Conservation (phyloP, 2,113 vertebrate genomes). For the Columbina picui region DNA sequence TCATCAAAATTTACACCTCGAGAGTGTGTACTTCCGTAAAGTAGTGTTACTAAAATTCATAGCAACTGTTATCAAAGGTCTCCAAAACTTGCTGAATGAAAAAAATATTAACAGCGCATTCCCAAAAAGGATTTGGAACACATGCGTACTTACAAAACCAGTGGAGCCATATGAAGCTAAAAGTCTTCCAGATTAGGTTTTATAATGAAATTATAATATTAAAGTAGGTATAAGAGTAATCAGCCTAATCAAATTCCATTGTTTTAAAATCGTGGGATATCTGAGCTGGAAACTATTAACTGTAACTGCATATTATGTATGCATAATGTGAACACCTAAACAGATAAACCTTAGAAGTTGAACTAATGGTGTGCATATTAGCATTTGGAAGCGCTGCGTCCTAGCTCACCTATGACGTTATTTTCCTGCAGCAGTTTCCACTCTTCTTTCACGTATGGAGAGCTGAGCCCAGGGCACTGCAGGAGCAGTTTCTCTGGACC, state of each 20-base stretch:
- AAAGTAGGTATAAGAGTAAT: slow-evolving; percentile 14
- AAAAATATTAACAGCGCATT: background rate
- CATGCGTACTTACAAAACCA: background rate
- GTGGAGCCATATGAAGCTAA: background rate
- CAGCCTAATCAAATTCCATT: slow-evolving; percentile 9
- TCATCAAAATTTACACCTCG: background rate
- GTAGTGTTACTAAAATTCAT: background rate
- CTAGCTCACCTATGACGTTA: background rate
- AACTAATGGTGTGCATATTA: background rate
- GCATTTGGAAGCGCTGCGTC: background rate
- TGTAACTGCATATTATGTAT: background rate
- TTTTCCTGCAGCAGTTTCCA: background rate
- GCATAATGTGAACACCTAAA: background rate
- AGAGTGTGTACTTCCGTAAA: background rate
- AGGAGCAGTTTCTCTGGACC: background rate
- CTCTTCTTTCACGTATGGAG: background rate
- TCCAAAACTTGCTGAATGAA: background rate
- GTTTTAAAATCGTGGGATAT: background rate
- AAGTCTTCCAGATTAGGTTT: background rate
- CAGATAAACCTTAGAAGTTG: background rate
- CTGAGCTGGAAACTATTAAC: slow-evolving; percentile 36
- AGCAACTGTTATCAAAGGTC: background rate
- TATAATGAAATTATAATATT: background rate
- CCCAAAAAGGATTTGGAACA: background rate
- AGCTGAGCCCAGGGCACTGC: background rate